Base-by-base conservation (phyloP, 2,888 invertebrate genomes). In the Dorcus hopei region DNA sequence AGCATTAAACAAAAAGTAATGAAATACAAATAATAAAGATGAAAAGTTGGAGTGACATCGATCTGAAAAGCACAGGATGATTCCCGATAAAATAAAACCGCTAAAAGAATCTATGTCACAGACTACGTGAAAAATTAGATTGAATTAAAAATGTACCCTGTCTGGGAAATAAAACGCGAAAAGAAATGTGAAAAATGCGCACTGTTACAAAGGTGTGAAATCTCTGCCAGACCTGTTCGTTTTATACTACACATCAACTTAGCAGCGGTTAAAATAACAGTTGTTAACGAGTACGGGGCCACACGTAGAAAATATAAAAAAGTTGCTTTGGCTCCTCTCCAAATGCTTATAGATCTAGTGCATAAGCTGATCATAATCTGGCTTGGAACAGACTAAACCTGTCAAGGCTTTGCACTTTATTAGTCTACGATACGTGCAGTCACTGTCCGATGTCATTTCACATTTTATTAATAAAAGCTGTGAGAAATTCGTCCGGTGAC, bases 331-430 rank as follows among this genome's bases (percentile, higher is more conserved):
- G 57, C 57, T 51, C 33, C 42, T 51, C 47, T 57, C 57, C 57
- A 57, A 57, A 51, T 41, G 43, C 23, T 48, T 52, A 47, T 52
- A 57, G 57, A 57, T 56, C 52, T 52, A 54, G 49, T 61, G 60
- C 57, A 61, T 61, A 54, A 57, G 57, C 54, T 54, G 52, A 60
- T 57, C 56, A 49, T 53, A 53, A 52, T 61, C 43, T 33, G 47
- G 54, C 38, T 19, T 54, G 38, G 52, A 48, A 54, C 49, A 65
- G 63, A 63, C 64, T 65, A 65, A 63, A 66, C 64, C 59, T 63
- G 59, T 61, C 59, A 51, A 52, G 60, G 50, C 58, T 56, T 61
- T 57, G 50, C 56, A 61, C 54, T 65, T 65, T 65, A 65, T 63
- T 63, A 49, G 63, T 61, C 65, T 58, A 60, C 50, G 48, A 55